Evolutionary conservation across 1,140 invertebrate genomes (phyloP).

Genomic region (Akabosia matsudoensis): DNA sequence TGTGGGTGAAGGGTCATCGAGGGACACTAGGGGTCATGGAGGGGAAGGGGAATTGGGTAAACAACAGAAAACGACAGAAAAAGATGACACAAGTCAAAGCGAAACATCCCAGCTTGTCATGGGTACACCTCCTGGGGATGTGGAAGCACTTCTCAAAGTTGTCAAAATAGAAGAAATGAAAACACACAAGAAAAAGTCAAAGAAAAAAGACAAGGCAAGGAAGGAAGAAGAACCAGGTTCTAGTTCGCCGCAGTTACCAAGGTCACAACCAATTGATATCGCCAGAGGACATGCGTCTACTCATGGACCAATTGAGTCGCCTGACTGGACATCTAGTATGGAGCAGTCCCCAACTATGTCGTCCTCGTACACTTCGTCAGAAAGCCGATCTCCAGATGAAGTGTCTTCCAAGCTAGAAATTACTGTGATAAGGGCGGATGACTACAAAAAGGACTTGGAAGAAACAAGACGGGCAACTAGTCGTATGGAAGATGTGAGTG

Average conservation of each 20-base stretch:
- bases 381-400: neutral
- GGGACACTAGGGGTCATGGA: too few species aligned
- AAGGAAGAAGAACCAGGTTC: neutral
- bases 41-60: too few species aligned
- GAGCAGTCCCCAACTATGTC: neutral
- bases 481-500: neutral
- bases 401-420: neutral
- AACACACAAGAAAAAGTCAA: conserved; percentile 1
- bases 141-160: conserved; percentile 1
- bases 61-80: neutral
- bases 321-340: neutral
- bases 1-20: neutral
- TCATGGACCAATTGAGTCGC: neutral
- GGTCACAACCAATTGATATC: neutral
- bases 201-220: neutral
- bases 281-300: neutral
- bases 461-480: neutral
- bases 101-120: conserved; percentile 1
- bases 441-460: neutral
- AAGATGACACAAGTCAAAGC: neutral
- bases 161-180: conserved; percentile 10
- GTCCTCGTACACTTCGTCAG: neutral
- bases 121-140: neutral
- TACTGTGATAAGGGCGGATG: neutral
- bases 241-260: neutral